These are phyloP conservation scores for Varecia variegata DNA, from an alignment of 2,797 vertebrate genomes.

Conservation along the genomic window DNA sequence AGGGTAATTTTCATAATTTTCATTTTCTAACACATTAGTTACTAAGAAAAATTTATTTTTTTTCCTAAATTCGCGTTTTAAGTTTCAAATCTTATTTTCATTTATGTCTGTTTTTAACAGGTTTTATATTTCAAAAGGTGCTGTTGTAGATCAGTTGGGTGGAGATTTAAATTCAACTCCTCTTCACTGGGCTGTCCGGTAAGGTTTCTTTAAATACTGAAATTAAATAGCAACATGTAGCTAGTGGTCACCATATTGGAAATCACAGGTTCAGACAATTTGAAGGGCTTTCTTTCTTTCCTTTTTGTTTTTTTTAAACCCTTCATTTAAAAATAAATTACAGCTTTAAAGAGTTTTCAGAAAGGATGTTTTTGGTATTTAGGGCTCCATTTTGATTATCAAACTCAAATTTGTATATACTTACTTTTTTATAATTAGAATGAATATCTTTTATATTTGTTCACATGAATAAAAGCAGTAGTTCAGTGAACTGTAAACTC, in stretches of 20 bases:
- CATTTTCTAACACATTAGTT: slow-evolving; percentile 22
- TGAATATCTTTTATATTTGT: slow-evolving; percentile 15
- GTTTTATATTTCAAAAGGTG: slow-evolving; percentile 96
- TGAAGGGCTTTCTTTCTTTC: neutral
- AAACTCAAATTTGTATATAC: slow-evolving; percentile 22
- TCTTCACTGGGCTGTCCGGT: slow-evolving; percentile 99
- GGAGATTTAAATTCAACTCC: slow-evolving; percentile 98
- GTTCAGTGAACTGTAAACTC: neutral
- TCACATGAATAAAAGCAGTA: neutral
- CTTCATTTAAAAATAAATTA: neutral
- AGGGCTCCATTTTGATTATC: neutral
- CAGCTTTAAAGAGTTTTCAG: neutral
- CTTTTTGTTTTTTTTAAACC: neutral
- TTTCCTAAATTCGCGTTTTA: slow-evolving; percentile 1
- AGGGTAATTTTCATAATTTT: slow-evolving; percentile 12
- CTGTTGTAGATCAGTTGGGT: slow-evolving; percentile 94
- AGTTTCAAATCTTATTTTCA: slow-evolving; percentile 48
- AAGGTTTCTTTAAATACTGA: slow-evolving; percentile 53
- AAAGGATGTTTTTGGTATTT: neutral
- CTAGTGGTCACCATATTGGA: neutral
- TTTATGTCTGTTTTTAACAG: slow-evolving; percentile 83
- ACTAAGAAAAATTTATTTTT: slow-evolving; percentile 34
- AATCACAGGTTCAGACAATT: neutral
- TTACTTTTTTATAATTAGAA: slow-evolving; percentile 33
- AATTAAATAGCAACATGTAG: neutral